Conservation (phyloP, 2,888 invertebrate genomes). For the Melieria picta region DNA sequence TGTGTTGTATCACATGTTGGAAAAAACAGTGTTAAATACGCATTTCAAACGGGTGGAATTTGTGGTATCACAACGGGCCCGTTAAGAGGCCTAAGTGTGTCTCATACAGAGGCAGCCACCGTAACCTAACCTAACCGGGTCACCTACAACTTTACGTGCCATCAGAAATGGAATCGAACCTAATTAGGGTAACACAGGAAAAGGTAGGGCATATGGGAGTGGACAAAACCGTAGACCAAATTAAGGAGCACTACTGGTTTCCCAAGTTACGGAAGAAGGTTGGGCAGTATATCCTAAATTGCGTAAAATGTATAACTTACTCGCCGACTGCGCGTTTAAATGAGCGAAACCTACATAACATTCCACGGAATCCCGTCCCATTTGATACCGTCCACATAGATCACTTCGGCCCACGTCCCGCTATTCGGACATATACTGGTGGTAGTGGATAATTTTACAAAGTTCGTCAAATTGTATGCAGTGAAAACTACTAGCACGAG, state of each 20-base stretch:
- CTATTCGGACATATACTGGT: conserved; percentile 17
- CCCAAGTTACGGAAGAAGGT: not conserved
- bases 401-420: conserved; percentile 17
- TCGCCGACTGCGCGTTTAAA: not conserved
- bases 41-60: too few relatives aligned
- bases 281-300: not conserved
- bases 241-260: not conserved
- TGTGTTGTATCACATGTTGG: too few relatives aligned
- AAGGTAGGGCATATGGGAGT: conserved; percentile 27
- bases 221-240: not conserved
- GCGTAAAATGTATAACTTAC: not conserved
- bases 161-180: conserved; percentile 18
- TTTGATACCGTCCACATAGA: conserved; percentile 18
- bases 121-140: too few relatives aligned
- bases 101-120: too few relatives aligned
- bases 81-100: too few relatives aligned
- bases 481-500: conserved; percentile 17
- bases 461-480: conserved; percentile 24
- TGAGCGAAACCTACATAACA: conserved; percentile 5
- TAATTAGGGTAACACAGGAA: conserved; percentile 25
- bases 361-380: conserved; percentile 5
- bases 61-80: too few relatives aligned
- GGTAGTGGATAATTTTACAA: conserved; percentile 22
- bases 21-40: too few relatives aligned
- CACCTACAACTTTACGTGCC: conserved; percentile 23